Conservation (phyloP, 2,888 invertebrate genomes). For the Cantharis lateralis region DNA sequence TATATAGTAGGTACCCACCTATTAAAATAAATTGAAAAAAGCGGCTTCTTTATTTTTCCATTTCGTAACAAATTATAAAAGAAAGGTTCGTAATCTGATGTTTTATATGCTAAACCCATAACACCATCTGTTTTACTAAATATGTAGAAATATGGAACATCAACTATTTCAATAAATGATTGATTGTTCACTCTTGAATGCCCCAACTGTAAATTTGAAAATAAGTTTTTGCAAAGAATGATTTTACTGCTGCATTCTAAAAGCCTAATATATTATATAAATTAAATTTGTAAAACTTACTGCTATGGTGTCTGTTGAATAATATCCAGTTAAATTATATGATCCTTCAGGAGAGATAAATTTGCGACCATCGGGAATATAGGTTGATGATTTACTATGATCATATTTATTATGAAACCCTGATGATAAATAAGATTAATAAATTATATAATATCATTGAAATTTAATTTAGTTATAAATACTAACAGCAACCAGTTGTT, state of each 20-base stretch:
- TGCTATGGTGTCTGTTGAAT: slow-evolving; percentile 67
- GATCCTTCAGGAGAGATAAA: slow-evolving; percentile 62
- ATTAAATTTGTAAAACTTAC: slow-evolving; percentile 52
- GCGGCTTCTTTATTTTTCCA: slow-evolving; percentile 54
- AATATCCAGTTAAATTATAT: slow-evolving; percentile 67
- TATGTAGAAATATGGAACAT: slow-evolving; percentile 67
- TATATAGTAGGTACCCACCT: slow-evolving; percentile 53
- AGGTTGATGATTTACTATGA: slow-evolving; percentile 66
- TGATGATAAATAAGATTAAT: slow-evolving; percentile 43
- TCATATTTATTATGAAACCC: slow-evolving; percentile 72
- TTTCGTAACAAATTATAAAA: slow-evolving; percentile 69
- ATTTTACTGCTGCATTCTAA: no score
- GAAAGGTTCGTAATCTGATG: slow-evolving; percentile 63
- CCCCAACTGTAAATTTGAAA: slow-evolving; percentile 56
- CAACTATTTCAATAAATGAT: slow-evolving; percentile 72
- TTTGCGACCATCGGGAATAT: slow-evolving; percentile 63
- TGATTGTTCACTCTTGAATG: slow-evolving; percentile 62
- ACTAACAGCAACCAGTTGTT: slow-evolving; percentile 58
- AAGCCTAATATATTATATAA: no score
- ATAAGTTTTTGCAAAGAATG: not conserved
- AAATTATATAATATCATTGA: not conserved
- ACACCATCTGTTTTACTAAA: slow-evolving; percentile 74
- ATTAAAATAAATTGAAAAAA: slow-evolving; percentile 74
- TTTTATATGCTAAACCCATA: slow-evolving; percentile 66
- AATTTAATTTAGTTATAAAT: not conserved